Evolutionary conservation across 2,888 invertebrate genomes (phyloP), one percentile per base, ranked within the genome.

Genomic region (Eilema griseolum): DNA sequence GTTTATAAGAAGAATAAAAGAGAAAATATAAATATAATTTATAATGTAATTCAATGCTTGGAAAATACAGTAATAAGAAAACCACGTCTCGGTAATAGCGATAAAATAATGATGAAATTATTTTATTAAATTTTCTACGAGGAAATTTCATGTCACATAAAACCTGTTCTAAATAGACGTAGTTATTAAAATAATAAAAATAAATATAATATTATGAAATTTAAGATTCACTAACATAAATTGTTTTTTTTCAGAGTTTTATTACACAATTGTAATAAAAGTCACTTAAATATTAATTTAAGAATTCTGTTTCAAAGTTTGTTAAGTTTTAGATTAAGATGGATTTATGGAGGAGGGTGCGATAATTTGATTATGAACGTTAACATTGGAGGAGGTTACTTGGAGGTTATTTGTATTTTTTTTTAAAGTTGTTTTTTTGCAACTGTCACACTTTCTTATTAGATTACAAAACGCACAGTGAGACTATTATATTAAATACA

Each of bases 201-300:
- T 2, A 20, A 20, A 41, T 41, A 41, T 20, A 14, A 46, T 46
- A 20, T 46, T 46, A 1, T 46, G 20, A 1, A 20, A 46, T 3
- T 0, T 46, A 46, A 20, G 1, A 46, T 46, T 46, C 14, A 46
- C 20, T 46, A 20, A 20, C 14, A 8, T 20, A 41, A 41, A 46
- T 46, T 46, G 5, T 52, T n/a, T 52, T n/a, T 52, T 52, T 52
- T 52, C 20, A n/a, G 52, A 52, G 2, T 52, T n/a, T 52, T 52
- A 52, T 52, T 2, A 52, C 46, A 20, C 7, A 20, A 46, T 46
- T 52, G 52, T n/a, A 52, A 52, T 52, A 52, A 52, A 52, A 52
- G 52, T 52, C 52, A 52, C 52, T 52, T 52, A 52, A 20, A 52
- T n/a, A 52, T 46, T 52, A 52, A 52, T 52, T 52, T 52, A n/a